Evolutionary conservation across 2,113 vertebrate species (phyloP).

Genomic region (Lampris megalopsis): DNA sequence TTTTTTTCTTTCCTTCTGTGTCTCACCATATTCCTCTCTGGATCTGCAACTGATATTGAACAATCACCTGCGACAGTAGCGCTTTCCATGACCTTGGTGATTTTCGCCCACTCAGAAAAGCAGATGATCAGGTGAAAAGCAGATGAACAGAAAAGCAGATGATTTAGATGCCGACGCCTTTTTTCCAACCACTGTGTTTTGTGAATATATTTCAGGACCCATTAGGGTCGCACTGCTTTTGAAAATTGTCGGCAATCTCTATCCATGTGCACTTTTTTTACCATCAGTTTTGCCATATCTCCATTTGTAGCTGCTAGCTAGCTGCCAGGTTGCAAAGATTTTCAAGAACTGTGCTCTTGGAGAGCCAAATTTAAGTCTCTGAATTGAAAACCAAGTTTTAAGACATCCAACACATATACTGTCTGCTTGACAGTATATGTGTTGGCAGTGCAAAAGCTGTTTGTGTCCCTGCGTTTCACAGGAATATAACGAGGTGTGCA

Average conservation of each 20-base stretch:
- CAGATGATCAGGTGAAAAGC: not conserved
- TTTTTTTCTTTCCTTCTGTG: not conserved
- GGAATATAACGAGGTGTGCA: too few species aligned
- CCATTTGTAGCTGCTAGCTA: not conserved
- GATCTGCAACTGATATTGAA: slow-evolving; percentile 54
- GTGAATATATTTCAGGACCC: not conserved
- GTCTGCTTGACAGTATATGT: not conserved
- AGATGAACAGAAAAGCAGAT: not conserved
- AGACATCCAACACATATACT: not conserved
- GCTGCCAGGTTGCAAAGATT: not conserved
- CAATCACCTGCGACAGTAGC: slow-evolving; percentile 64
- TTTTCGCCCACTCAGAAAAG: not conserved
- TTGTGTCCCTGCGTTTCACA: too few species aligned
- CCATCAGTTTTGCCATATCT: not conserved
- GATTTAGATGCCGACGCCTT: not conserved
- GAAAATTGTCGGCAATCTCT: not conserved
- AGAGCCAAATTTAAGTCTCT: not conserved
- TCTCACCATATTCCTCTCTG: not conserved
- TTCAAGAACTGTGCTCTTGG: not conserved
- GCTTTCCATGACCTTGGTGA: slow-evolving; percentile 29
- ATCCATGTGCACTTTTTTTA: too few species aligned
- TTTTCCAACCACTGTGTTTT: not conserved
- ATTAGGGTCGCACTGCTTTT: not conserved
- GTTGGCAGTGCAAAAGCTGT: too few species aligned
- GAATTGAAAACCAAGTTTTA: not conserved